Conservation (phyloP, 2,113 vertebrate species). For the Zapornia atra region DNA sequence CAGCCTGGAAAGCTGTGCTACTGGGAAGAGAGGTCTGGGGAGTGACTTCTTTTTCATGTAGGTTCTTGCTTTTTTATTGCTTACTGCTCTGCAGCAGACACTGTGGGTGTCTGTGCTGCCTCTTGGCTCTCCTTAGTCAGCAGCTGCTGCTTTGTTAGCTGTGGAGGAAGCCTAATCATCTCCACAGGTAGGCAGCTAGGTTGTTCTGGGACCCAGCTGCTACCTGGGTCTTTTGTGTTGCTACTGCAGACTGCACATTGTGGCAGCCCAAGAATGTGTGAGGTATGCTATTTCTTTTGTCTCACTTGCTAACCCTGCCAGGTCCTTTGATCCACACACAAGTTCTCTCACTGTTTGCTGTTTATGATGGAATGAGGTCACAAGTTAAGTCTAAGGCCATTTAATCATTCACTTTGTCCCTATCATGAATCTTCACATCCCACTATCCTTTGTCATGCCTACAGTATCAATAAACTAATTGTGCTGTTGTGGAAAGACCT, state of each 20-base stretch:
- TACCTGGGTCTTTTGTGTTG: neutral
- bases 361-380: conserved; percentile 33
- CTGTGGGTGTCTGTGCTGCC: neutral
- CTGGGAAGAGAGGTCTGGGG: neutral
- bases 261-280: neutral
- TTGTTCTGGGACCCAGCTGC: neutral
- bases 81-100: neutral
- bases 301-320: neutral
- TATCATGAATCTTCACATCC: neutral
- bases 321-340: neutral
- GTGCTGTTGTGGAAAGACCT: neutral
- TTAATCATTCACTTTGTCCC: neutral
- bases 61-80: neutral
- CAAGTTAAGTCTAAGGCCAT: conserved; percentile 3
- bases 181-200: neutral
- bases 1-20: neutral
- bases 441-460: neutral
- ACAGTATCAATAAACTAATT: neutral
- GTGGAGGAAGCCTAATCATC: neutral
- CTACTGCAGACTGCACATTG: neutral
- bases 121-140: neutral
- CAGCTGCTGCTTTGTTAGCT: neutral
- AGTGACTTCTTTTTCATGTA: neutral
- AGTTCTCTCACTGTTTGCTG: neutral
- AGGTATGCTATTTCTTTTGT: neutral